A percentile compares a stretch with the other conserved stretches of the same genome.
These are phyloP conservation scores for Acanthaster planci DNA, from an alignment of 35 echinoderm and acorn worm species.

Conservation along the genomic window DNA sequence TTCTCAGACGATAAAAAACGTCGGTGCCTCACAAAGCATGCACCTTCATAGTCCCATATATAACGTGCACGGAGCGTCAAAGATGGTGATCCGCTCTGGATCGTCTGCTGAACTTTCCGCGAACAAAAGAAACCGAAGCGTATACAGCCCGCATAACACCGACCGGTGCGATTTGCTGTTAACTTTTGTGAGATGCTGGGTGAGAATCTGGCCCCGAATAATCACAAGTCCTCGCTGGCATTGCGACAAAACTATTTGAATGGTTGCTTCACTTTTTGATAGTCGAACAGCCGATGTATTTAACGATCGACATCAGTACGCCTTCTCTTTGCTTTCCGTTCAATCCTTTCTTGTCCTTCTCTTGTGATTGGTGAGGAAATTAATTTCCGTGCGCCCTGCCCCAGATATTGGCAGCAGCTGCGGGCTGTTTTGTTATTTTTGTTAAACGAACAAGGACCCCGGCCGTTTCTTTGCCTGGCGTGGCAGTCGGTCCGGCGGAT, in stretches of 20 bases:
- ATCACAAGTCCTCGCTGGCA: not conserved
- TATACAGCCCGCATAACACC: too few species aligned
- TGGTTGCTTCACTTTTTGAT: not conserved
- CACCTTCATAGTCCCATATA: too few species aligned
- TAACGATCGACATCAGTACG: not conserved
- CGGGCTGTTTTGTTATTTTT: conserved; percentile 26
- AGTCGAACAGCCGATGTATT: not conserved
- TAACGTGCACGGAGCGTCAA: too few species aligned
- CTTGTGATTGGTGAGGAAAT: conserved; percentile 4
- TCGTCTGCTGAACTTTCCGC: too few species aligned
- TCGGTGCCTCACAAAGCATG: too few species aligned
- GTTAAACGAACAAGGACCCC: conserved; percentile 15
- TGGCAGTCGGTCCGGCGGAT: not conserved
- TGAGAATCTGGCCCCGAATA: too few species aligned
- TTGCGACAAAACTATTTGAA: not conserved
- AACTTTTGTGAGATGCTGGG: too few species aligned
- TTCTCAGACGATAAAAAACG: too few species aligned
- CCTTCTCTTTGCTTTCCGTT: not conserved
- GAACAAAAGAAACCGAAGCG: too few species aligned
- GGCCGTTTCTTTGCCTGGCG: conserved; percentile 4
- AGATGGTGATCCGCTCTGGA: too few species aligned
- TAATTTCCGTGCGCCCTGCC: not conserved
- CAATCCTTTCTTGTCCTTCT: not conserved
- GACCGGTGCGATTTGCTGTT: too few species aligned
- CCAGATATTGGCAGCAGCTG: not conserved